Percentiles rank a stretch among this genome's conserved stretches.
Conservation (phyloP, 2,888 invertebrate species). For the Nymphalis polychloros region DNA sequence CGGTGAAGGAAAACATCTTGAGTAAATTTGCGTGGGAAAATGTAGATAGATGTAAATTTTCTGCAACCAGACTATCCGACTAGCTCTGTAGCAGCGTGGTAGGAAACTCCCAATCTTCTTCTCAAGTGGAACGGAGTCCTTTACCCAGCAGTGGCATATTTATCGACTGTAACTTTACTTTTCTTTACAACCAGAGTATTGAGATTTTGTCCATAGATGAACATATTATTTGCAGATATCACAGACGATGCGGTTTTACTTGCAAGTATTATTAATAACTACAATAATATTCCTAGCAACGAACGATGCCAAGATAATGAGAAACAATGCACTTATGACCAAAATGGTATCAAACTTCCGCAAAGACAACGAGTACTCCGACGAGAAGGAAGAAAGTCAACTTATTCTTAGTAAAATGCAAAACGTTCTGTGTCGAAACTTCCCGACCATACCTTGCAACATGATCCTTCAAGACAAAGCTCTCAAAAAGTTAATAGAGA, state of each 20-base stretch:
- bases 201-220: no score
- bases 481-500: slow-evolving; percentile 57
- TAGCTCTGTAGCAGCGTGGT: no score
- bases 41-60: no score
- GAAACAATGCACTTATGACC: slow-evolving; percentile 68
- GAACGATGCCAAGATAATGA: slow-evolving; percentile 54
- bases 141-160: no score
- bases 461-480: slow-evolving; percentile 61
- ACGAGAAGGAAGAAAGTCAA: slow-evolving; percentile 38
- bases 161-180: no score
- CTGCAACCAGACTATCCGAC: no score
- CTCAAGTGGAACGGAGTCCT: no score
- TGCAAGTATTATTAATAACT: slow-evolving; percentile 19
- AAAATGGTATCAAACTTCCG: slow-evolving; percentile 72
- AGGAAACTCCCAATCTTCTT: no score
- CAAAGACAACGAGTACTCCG: slow-evolving; percentile 52
- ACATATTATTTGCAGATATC: slow-evolving; percentile 7
- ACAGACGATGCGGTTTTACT: slow-evolving; percentile 11
- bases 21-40: no score
- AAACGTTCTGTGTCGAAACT: slow-evolving; percentile 67
- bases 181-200: no score
- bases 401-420: slow-evolving; percentile 62
- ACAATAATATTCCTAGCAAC: slow-evolving; percentile 28
- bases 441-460: slow-evolving; percentile 66
- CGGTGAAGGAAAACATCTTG: no score